A percentile compares a stretch with the other conserved stretches of the same genome.
Conservation (phyloP, 1,140 invertebrate genomes). For the Trinorchestia longiramus region DNA sequence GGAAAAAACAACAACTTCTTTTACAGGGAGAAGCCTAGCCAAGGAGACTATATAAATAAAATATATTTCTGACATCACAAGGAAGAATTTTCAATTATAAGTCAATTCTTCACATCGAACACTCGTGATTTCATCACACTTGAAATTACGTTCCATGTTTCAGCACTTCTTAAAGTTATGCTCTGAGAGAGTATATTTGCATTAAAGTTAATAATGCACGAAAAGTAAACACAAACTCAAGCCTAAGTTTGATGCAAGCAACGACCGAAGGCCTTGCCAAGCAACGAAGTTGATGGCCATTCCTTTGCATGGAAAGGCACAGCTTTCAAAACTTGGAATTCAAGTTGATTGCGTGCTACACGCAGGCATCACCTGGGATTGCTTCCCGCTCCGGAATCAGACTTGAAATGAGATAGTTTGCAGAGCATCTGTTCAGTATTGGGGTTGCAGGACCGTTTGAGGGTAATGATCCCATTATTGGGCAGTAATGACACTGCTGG, state of each 20-base stretch:
- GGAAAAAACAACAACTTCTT: too few relatives aligned
- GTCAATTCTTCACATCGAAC: neutral
- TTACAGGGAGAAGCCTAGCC: neutral
- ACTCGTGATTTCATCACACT: neutral
- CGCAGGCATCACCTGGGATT: neutral
- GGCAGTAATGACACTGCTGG: neutral
- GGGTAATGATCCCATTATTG: neutral
- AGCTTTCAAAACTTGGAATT: neutral
- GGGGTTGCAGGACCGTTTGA: neutral
- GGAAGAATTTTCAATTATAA: too few relatives aligned
- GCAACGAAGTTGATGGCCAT: neutral
- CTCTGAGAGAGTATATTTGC: neutral
- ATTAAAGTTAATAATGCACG: neutral
- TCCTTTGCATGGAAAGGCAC: neutral
- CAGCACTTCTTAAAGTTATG: neutral
- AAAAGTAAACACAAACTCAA: neutral
- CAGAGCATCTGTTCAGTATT: neutral
- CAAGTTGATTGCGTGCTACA: neutral
- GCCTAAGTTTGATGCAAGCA: neutral
- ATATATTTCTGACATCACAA: neutral
- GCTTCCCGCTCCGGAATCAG: neutral
- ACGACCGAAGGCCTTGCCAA: neutral
- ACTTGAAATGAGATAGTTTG: neutral
- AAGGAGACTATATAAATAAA: neutral
- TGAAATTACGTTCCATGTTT: neutral